Conservation (phyloP, 2,888 invertebrate species). For the Drosophila borealis region DNA sequence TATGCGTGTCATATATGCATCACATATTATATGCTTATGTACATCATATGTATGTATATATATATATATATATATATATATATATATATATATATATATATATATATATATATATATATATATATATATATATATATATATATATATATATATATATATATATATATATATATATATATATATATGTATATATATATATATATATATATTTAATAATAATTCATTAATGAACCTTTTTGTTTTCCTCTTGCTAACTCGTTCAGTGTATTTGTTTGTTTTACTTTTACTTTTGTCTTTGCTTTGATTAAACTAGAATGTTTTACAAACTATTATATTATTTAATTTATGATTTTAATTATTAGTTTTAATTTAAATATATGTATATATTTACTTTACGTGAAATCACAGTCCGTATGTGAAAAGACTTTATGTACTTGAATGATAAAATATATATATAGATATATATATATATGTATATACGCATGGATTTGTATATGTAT, state of each 20-base stretch:
- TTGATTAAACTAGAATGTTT: constrained; percentile 39
- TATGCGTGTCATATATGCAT: constrained; percentile 10
- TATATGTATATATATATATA: constrained; percentile 5
- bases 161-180: constrained; percentile 1
- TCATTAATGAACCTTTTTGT: constrained; percentile 12
- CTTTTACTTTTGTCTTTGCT: constrained; percentile 1
- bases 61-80: constrained; percentile 15
- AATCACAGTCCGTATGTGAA: constrained; percentile 86
- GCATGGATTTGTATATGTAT: constrained; percentile 32
- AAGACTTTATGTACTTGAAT: constrained; percentile 81
- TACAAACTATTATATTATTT: constrained; percentile 32
- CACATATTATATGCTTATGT: neutral
- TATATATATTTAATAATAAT: constrained; percentile 10
- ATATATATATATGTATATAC: constrained; percentile 24
- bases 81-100: constrained; percentile 12
- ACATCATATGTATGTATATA: neutral
- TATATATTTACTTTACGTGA: constrained; percentile 80
- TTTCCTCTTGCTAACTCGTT: constrained; percentile 11
- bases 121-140: constrained; percentile 1
- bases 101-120: constrained; percentile 15
- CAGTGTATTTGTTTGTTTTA: constrained; percentile 3
- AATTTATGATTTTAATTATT: constrained; percentile 30
- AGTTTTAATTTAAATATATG: constrained; percentile 46
- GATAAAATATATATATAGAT: constrained; percentile 50
- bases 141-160: constrained; percentile 1